Conservation (phyloP, 2,113 vertebrate genomes). For the Tragelaphus strepsiceros region DNA sequence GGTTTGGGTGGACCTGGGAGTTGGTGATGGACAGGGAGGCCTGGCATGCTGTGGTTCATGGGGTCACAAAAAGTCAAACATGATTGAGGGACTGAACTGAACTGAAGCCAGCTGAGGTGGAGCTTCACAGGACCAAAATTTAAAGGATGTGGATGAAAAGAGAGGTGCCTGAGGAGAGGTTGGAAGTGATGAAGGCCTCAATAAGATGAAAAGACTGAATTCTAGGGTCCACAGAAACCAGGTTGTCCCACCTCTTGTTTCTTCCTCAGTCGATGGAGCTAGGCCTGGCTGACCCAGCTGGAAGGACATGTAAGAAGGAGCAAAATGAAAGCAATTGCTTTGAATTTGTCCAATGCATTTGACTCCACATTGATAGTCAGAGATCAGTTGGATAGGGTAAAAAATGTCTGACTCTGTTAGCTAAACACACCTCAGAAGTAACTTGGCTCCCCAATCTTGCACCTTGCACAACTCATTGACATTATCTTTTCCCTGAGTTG, state of each 20-base stretch:
- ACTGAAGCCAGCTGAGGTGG: background rate
- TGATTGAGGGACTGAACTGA: accelerated
- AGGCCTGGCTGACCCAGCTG: background rate
- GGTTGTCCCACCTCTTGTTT: background rate
- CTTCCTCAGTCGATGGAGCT: background rate
- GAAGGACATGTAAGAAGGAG: background rate
- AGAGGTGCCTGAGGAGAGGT: background rate
- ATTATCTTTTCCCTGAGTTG: background rate
- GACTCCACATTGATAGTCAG: background rate
- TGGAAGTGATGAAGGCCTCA: no score
- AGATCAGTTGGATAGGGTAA: background rate
- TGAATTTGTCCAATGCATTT: background rate
- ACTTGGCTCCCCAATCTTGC: background rate
- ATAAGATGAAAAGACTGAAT: background rate
- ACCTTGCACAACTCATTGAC: background rate
- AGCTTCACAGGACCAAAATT: background rate
- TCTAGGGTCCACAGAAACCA: background rate
- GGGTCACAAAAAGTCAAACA: accelerated
- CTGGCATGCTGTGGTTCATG: no score
- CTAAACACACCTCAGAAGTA: background rate
- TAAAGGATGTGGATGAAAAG: background rate
- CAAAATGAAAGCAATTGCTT: background rate
- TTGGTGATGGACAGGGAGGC: no score
- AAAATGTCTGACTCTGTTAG: background rate
- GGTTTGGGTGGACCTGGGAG: accelerated